Evolutionary conservation across 1,140 invertebrate species (phyloP).

Genomic region (Drosophila baimaii): DNA sequence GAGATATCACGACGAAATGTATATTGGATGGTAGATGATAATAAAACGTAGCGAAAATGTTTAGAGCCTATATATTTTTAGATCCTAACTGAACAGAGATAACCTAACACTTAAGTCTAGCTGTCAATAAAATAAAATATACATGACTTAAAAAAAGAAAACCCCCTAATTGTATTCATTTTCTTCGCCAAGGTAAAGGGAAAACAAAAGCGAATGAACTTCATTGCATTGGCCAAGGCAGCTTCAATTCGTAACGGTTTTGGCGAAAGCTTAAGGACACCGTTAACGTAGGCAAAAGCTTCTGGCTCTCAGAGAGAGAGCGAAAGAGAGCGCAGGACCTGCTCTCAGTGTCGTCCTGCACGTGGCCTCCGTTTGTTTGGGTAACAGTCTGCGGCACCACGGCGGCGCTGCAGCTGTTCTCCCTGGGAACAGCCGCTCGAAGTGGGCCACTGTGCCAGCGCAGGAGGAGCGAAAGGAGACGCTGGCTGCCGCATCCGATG

Average conservation of each 20-base stretch:
- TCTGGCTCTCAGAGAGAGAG: neutral
- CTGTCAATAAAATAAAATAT: constrained; percentile 71
- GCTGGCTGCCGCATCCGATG: constrained; percentile 45
- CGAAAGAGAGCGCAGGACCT: neutral
- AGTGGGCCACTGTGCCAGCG: constrained; percentile 28
- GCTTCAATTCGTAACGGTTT: constrained; percentile 49
- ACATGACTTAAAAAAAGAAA: constrained; percentile 34
- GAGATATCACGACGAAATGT: constrained; percentile 50
- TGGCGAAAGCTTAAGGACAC: constrained; percentile 53
- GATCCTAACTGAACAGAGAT: constrained; percentile 56
- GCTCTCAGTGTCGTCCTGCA: constrained; percentile 29
- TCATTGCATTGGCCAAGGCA: constrained; percentile 17
- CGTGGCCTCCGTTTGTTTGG: constrained; percentile 39
- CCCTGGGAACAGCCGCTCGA: constrained; percentile 44
- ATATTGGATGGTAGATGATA: constrained; percentile 43
- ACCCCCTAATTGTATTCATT: constrained; percentile 12
- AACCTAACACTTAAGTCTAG: constrained; percentile 66
- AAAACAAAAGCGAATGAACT: constrained; percentile 33
- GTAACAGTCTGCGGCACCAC: constrained; percentile 14
- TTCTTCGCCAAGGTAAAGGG: constrained; percentile 24
- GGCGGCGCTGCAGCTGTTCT: constrained; percentile 25
- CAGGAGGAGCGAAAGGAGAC: neutral
- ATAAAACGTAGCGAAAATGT: constrained; percentile 54
- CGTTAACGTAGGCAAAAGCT: constrained; percentile 59
- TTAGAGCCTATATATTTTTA: constrained; percentile 75